These are phyloP conservation scores for Diplazon laetatorius DNA, from an alignment of 2,888 invertebrate species.

Conservation along the genomic window DNA sequence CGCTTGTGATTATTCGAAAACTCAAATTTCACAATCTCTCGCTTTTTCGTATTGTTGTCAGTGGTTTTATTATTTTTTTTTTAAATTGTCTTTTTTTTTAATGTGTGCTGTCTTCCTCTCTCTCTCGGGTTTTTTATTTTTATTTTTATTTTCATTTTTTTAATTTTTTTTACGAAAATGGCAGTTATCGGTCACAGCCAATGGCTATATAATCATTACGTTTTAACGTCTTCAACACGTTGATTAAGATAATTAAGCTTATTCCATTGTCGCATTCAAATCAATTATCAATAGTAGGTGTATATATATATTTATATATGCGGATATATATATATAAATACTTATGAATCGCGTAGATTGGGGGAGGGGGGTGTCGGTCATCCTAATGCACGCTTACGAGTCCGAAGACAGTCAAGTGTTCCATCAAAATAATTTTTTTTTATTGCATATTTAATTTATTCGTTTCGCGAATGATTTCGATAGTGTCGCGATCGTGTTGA, in stretches of 20 bases:
- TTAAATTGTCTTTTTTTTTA: conserved; percentile 28
- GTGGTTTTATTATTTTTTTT: conserved; percentile 30
- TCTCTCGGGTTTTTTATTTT: too few species aligned
- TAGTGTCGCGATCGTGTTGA: conserved; percentile 24
- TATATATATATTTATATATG: too few species aligned
- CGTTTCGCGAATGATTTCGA: conserved; percentile 39
- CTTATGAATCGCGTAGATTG: conserved; percentile 41
- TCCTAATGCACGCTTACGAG: conserved; percentile 37
- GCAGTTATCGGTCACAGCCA: conserved; percentile 83
- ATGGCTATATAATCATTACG: conserved; percentile 79
- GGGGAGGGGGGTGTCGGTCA: conserved; percentile 36
- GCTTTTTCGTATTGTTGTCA: conserved; percentile 32
- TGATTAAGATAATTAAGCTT: conserved; percentile 68
- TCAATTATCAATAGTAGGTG: conserved; percentile 47
- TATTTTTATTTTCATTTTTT: too few species aligned
- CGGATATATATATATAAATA: conserved; percentile 45
- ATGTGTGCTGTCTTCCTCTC: conserved; percentile 35
- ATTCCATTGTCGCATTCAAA: conserved; percentile 54
- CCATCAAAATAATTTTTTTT: conserved; percentile 29
- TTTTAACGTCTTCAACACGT: conserved; percentile 72
- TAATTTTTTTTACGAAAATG: conserved; percentile 80
- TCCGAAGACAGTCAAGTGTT: too few species aligned
- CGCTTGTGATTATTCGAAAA: conserved; percentile 29
- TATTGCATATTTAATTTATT: conserved; percentile 49
- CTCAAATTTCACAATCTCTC: conserved; percentile 22